Conservation (phyloP, 2,888 invertebrate genomes). For the Amorpha juglandis region DNA sequence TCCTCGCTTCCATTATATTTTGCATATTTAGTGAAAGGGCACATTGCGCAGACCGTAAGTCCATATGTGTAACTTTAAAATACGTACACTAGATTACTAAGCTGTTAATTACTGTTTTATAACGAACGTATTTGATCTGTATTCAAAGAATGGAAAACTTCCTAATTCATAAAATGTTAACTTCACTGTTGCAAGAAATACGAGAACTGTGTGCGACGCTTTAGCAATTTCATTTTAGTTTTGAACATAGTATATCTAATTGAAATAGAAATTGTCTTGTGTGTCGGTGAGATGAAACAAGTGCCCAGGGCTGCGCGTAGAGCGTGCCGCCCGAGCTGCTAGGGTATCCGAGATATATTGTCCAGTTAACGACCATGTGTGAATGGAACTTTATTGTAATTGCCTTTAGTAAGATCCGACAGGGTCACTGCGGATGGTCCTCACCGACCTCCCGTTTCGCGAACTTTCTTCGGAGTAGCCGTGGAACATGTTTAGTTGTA, state of each 20-base stretch:
- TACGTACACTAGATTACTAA: background rate
- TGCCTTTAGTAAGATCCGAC: conserved; percentile 83
- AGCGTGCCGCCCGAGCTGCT: conserved; percentile 60
- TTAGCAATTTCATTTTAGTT: conserved; percentile 27
- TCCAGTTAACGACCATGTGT: conserved; percentile 83
- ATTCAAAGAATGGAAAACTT: background rate
- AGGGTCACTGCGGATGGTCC: conserved; percentile 79
- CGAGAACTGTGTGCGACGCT: background rate
- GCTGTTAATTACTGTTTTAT: background rate
- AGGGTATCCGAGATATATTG: conserved; percentile 78
- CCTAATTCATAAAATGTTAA: no score
- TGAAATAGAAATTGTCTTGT: conserved; percentile 31
- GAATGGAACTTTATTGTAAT: conserved; percentile 84
- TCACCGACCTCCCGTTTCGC: conserved; percentile 72
- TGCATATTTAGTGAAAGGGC: no score
- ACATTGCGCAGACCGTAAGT: no score
- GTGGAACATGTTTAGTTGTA: conserved; percentile 7
- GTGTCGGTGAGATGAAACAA: conserved; percentile 61
- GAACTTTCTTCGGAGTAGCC: conserved; percentile 55
- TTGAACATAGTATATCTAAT: conserved; percentile 8
- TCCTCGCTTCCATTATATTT: no score
- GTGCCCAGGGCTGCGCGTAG: conserved; percentile 47
- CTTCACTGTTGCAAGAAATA: background rate
- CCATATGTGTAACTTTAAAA: background rate
- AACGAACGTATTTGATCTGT: background rate